Percentiles rank a stretch among this genome's conserved stretches.
Evolutionary conservation across 2,113 vertebrate species (phyloP).

Genomic region (Micromys minutus): DNA sequence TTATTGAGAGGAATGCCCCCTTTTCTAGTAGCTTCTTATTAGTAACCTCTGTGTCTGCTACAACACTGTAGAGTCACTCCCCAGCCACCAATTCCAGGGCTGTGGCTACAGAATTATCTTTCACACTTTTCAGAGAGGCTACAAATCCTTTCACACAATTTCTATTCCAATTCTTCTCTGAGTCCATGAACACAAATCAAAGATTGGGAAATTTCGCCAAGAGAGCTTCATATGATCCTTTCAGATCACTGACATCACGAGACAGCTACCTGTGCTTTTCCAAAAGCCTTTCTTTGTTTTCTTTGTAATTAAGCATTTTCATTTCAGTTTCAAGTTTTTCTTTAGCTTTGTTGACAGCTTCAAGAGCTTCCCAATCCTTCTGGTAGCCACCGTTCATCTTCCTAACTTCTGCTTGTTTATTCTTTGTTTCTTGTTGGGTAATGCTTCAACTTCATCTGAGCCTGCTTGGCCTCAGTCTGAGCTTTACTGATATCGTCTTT

Average conservation of each 20-base stretch:
- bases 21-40: conserved; percentile 95
- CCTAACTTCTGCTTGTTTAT: conserved; percentile 92
- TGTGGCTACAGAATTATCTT: conserved; percentile 89
- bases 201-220: conserved; percentile 92
- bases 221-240: conserved; percentile 88
- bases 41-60: conserved; percentile 97
- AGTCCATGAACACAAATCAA: conserved; percentile 90
- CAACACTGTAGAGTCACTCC: conserved; percentile 93
- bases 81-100: conserved; percentile 94
- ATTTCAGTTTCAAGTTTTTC: conserved; percentile 90
- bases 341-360: conserved; percentile 86
- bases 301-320: conserved; percentile 92
- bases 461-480: conserved; percentile 95
- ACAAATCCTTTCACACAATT: conserved; percentile 92
- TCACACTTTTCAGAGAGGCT: conserved; percentile 91
- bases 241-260: conserved; percentile 85
- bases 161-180: conserved; percentile 92
- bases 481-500: conserved; percentile 97
- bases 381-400: conserved; percentile 93
- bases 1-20: conserved; percentile 96
- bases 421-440: conserved; percentile 93
- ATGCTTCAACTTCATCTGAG: conserved; percentile 94
- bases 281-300: conserved; percentile 89
- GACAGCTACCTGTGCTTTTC: conserved; percentile 87
- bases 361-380: conserved; percentile 89